Evolutionary conservation across 2,113 vertebrate species (phyloP).

Genomic region (Halcyon malimbica): DNA sequence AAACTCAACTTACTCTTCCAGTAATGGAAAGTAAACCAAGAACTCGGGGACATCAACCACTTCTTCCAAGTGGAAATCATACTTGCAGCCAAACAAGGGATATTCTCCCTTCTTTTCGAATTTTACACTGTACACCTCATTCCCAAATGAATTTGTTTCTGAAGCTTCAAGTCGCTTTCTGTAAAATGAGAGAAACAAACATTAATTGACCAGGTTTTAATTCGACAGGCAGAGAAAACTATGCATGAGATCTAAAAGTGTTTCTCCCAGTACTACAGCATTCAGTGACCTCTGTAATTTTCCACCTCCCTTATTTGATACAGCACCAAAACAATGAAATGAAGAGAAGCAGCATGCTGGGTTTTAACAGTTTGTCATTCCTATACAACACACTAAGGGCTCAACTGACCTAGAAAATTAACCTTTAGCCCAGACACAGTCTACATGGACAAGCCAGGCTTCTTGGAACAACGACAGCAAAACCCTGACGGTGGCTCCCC

Average conservation of each 20-base stretch:
- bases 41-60: conserved; percentile 97
- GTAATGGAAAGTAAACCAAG: conserved; percentile 94
- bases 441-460: not conserved
- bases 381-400: not conserved
- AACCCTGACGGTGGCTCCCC: not conserved
- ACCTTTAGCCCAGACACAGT: not conserved
- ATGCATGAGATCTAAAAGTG: not conserved
- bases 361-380: not conserved
- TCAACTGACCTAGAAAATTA: not conserved
- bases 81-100: conserved; percentile 94
- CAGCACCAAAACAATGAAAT: not conserved
- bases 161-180: conserved; percentile 92
- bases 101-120: conserved; percentile 91
- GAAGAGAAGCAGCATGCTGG: not conserved
- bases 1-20: conserved; percentile 86
- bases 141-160: conserved; percentile 90
- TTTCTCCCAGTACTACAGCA: not conserved
- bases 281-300: not conserved
- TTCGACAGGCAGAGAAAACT: not conserved
- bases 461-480: not conserved
- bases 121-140: conserved; percentile 89
- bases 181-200: conserved; percentile 20
- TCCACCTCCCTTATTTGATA: not conserved
- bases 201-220: not conserved
- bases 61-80: conserved; percentile 94